Percentiles rank a stretch among this genome's conserved stretches.
Evolutionary conservation across 1,140 invertebrate genomes (phyloP).

Genomic region (Drosophila subobscura): DNA sequence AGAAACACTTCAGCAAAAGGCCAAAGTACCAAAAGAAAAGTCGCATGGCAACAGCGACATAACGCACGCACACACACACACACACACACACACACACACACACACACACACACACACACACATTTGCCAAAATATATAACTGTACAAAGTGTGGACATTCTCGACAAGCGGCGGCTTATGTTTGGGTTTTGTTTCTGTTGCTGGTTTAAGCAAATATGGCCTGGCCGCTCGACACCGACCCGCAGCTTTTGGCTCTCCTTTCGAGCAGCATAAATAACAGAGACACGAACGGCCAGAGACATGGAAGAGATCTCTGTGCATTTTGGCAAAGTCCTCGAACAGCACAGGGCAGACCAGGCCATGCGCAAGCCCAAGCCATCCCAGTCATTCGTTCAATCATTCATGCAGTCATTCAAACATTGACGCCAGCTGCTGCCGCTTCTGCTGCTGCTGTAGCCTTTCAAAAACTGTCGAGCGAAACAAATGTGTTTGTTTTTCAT

Average conservation of each 20-base stretch:
- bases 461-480: conserved; percentile 42
- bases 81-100: conserved; percentile 26
- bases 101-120: conserved; percentile 33
- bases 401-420: conserved; percentile 73
- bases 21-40: conserved; percentile 2
- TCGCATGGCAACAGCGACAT: conserved; percentile 49
- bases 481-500: conserved; percentile 77
- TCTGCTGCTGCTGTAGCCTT: conserved; percentile 15
- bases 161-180: conserved; percentile 2
- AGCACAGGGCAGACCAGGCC: not conserved
- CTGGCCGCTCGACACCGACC: conserved; percentile 22
- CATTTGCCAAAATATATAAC: not conserved
- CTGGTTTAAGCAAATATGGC: conserved; percentile 60
- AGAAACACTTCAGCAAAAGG: not conserved
- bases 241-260: conserved; percentile 72
- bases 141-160: not conserved
- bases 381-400: conserved; percentile 66
- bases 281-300: conserved; percentile 26
- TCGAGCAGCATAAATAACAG: conserved; percentile 58
- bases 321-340: conserved; percentile 50
- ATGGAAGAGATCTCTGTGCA: conserved; percentile 20
- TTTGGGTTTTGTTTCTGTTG: conserved; percentile 21
- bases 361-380: conserved; percentile 32
- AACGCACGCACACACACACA: conserved; percentile 26
- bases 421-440: conserved; percentile 58